A percentile compares a stretch with the other conserved stretches of the same genome.
Conservation (phyloP, 2,113 vertebrate genomes). For the Alexandromys fortis region DNA sequence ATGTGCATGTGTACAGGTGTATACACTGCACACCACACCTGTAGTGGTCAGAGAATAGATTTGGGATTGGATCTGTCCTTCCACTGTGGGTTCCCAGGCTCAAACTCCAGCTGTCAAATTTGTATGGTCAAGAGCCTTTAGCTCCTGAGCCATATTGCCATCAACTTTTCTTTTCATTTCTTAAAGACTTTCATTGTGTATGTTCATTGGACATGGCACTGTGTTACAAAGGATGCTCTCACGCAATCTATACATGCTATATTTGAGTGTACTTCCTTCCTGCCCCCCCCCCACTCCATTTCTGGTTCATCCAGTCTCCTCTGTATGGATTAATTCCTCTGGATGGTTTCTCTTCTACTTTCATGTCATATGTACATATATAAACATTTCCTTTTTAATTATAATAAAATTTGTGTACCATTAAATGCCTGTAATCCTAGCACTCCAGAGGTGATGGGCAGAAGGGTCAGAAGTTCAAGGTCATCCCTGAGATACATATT, state of each 20-base stretch:
- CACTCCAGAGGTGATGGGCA: neutral
- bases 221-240: neutral
- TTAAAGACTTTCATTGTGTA: neutral
- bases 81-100: neutral
- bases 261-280: neutral
- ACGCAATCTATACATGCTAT: too few species aligned
- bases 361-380: neutral
- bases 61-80: neutral
- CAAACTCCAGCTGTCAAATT: neutral
- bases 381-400: neutral
- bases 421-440: neutral
- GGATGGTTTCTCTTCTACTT: neutral
- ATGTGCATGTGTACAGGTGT: neutral
- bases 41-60: neutral
- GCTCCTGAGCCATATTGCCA: neutral
- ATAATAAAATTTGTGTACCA: neutral
- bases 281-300: neutral
- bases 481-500: neutral
- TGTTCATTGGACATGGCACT: neutral
- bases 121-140: neutral
- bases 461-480: neutral
- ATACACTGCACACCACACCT: neutral
- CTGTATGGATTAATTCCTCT: neutral
- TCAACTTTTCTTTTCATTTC: neutral
- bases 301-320: neutral